Evolutionary conservation across 1,140 invertebrate species (phyloP).

Genomic region (Papilio polyxenes): DNA sequence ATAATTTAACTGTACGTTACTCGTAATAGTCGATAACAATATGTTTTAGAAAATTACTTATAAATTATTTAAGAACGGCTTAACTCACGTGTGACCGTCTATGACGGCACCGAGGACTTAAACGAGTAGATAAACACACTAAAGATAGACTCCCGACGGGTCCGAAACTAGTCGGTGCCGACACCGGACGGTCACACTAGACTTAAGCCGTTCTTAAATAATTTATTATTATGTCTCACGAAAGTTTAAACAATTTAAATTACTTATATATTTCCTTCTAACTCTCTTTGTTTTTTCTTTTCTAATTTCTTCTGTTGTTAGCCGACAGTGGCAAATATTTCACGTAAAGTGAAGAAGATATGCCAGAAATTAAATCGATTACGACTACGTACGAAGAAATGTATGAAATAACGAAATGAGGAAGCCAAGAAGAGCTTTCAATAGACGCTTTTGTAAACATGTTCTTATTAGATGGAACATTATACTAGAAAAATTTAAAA

Average conservation of each 20-base stretch:
- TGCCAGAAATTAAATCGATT: not conserved
- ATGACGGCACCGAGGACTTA: not conserved
- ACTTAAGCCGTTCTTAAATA: too few relatives aligned
- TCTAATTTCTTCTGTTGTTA: not conserved
- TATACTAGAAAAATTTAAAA: not conserved
- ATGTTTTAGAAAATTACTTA: not conserved
- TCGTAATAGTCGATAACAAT: not conserved
- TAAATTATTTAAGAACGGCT: not conserved
- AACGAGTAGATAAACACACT: not conserved
- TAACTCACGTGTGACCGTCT: too few relatives aligned
- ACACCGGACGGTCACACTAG: too few relatives aligned
- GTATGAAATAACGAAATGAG: conserved; percentile 1
- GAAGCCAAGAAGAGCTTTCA: not conserved
- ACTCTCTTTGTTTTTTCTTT: too few relatives aligned
- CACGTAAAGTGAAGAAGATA: not conserved
- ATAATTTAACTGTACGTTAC: too few relatives aligned
- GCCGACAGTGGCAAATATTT: not conserved
- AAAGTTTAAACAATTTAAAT: too few relatives aligned
- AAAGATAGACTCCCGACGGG: too few relatives aligned
- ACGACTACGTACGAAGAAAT: not conserved
- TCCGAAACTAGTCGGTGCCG: too few relatives aligned
- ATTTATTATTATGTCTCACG: too few relatives aligned
- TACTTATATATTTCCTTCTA: too few relatives aligned
- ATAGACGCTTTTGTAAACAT: not conserved
- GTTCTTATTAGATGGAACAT: not conserved